Conservation (phyloP, 2,888 invertebrate species). For the Rhimphoctona megacephalus region DNA sequence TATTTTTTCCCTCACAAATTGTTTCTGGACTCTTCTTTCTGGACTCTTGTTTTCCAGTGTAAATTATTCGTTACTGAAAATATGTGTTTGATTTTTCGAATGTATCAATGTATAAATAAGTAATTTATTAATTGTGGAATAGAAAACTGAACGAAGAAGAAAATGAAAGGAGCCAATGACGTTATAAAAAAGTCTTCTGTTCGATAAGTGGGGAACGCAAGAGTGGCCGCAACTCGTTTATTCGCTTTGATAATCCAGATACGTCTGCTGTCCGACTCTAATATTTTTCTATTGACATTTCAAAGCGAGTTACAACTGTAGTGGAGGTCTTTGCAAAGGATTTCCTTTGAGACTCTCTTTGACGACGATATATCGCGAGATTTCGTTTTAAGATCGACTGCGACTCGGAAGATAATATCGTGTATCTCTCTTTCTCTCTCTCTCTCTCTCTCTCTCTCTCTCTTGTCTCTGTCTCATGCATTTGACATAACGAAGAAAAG, state of each 20-base stretch:
- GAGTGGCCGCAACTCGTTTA: constrained; percentile 32
- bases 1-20: neutral
- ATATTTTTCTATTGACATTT: constrained; percentile 6
- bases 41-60: neutral
- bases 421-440: constrained; percentile 43
- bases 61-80: neutral
- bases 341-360: constrained; percentile 49
- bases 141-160: neutral
- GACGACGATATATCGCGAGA: constrained; percentile 53
- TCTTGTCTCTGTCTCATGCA: constrained; percentile 11
- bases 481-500: constrained; percentile 40
- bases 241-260: constrained; percentile 50
- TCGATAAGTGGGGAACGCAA: constrained; percentile 39
- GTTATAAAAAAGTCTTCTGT: neutral
- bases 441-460: constrained; percentile 22
- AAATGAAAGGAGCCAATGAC: neutral
- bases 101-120: too few species aligned
- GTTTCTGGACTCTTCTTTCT: too few species aligned
- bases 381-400: constrained; percentile 46
- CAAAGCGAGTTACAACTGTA: constrained; percentile 1
- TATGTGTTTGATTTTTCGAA: neutral
- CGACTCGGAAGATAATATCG: constrained; percentile 47
- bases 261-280: neutral
- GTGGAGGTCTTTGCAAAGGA: constrained; percentile 29
- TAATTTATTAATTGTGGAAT: neutral